These are phyloP conservation scores for Chiloscyllium punctatum DNA, from an alignment of 2,797 vertebrate species.

Conservation along the genomic window DNA sequence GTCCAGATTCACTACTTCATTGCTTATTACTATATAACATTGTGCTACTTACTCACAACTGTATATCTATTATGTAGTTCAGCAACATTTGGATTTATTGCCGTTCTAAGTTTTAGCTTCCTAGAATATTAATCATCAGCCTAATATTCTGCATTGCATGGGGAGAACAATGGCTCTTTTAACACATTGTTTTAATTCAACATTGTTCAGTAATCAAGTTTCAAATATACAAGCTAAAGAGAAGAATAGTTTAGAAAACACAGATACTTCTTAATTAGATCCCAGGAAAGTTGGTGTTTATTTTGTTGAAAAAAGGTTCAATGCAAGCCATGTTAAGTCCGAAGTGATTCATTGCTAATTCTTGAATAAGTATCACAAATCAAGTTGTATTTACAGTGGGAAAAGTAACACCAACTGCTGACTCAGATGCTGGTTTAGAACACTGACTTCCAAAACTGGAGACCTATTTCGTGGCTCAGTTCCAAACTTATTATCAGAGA, in stretches of 20 bases:
- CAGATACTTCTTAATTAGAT: not conserved
- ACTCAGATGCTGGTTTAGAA: not conserved
- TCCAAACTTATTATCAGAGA: not conserved
- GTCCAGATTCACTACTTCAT: not conserved
- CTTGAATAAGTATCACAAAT: not conserved
- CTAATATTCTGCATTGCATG: not conserved
- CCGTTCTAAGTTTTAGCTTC: not conserved
- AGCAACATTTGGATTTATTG: not conserved
- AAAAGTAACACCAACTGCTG: not conserved
- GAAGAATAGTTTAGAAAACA: not conserved
- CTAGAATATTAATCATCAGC: not conserved
- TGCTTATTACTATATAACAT: not conserved
- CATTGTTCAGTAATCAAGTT: not conserved
- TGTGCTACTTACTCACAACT: not conserved
- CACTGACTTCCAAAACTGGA: not conserved
- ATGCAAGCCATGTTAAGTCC: not conserved
- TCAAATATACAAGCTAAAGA: not conserved
- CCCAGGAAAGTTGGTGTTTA: not conserved
- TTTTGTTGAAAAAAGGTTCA: not conserved
- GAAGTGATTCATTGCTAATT: not conserved
- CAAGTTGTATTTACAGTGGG: not conserved
- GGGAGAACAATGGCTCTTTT: not conserved
- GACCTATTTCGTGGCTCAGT: not conserved
- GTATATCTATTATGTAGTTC: not conserved
- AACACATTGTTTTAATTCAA: not conserved